Base-by-base conservation (phyloP, 2,888 invertebrate species). In the Metellina segmentata region DNA sequence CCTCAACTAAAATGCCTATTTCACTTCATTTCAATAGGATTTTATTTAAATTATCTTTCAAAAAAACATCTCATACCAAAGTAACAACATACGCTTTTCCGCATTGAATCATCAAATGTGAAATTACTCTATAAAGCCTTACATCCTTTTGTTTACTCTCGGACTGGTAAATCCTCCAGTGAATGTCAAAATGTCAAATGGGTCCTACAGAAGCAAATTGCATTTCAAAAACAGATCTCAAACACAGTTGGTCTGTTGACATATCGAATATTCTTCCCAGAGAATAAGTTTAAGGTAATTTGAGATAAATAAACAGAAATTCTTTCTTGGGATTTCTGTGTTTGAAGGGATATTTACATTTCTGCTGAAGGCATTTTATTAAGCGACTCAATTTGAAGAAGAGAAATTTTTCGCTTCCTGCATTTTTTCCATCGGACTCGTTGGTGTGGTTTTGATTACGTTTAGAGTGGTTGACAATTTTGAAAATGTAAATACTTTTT, bases 181-280 rank as follows among this genome's bases (percentile, higher is more conserved):
- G 16, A 72, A 74, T 85, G 83, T 53, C 83, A 85, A 85, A 74
- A 74, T 74, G 48, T 74, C 74, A 74, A 48, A 34, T 74, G 48
- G 74, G 19, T 11, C 48, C 19, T 20, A 20, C 19, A 74, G 34
- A 74, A 74, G 48, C 74, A 20, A 48, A 74, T 34, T 61, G 61
- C 61, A 61, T 61, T 61, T 61, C 61, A 61, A 61, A 61, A 61
- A 61, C 61, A 61, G 61, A 34, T 85, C 53, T 74, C 74, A 20
- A 85, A 74, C 53, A 61, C 74, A 85, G 83, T 85, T 53, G 83
- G 83, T 85, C 52, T 85, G 83, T 85, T 85, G 83, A 85, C 83
- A 74, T 83, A 74, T 74, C 52, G 83, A 85, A 74, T 53, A 74
- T 20, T 75, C 71, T 70, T n/a, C 53, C 52, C 34, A 8, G 16